These are phyloP conservation scores for Corythornis cristatus DNA, from an alignment of 2,113 vertebrate genomes.

Conservation along the genomic window DNA sequence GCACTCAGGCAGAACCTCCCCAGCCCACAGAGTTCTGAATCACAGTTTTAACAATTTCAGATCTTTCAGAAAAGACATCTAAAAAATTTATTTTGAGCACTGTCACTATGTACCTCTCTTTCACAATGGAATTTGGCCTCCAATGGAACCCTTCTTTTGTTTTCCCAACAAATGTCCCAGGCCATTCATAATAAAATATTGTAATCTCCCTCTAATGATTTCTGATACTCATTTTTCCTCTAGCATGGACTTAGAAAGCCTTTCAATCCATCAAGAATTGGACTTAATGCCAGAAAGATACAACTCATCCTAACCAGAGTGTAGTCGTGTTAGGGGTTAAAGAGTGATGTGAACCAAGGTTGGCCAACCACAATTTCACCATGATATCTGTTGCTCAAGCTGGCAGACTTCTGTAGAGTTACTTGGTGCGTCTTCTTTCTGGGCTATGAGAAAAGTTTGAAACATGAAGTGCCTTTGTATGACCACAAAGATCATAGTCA, in stretches of 20 bases:
- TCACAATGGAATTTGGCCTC: neutral
- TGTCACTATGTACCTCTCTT: neutral
- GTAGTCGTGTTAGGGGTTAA: neutral
- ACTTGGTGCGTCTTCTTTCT: neutral
- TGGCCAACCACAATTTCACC: rapidly evolving
- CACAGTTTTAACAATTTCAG: neutral
- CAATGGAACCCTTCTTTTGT: neutral
- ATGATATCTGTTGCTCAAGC: neutral
- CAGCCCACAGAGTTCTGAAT: neutral
- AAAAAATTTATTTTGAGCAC: neutral
- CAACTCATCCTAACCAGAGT: neutral
- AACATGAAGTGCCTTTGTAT: neutral
- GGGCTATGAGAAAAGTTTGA: neutral
- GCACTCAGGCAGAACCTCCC: neutral
- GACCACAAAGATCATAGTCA: neutral
- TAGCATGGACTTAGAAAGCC: neutral
- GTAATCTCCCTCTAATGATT: neutral
- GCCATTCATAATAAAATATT: neutral
- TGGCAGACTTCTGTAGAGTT: neutral
- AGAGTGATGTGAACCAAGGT: neutral
- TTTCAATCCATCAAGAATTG: neutral
- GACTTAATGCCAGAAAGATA: neutral
- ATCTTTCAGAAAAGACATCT: neutral
- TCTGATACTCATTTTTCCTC: neutral
- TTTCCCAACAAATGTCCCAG: neutral